phyloP scores from a whole-genome alignment of 2,797 vertebrate genomes.

The Anniella stebbinsi region DNA sequence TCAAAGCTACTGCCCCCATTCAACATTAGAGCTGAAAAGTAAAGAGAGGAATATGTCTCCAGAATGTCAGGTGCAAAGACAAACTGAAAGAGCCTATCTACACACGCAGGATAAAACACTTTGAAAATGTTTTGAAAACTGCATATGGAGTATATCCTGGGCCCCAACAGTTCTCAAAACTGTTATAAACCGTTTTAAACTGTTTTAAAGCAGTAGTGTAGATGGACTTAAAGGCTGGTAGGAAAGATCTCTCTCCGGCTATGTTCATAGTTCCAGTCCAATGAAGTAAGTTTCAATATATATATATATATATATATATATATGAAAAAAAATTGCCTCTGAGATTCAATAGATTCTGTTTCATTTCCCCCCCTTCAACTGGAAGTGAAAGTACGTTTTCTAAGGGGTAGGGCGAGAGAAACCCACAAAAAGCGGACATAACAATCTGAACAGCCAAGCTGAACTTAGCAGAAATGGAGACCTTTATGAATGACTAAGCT shows the following conservation, averaged over 20 bases:
- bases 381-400: slow-evolving; percentile 31
- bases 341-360: slow-evolving; percentile 2
- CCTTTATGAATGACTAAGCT: slow-evolving; percentile 18
- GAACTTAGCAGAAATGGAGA: neutral
- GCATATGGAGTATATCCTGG: no score
- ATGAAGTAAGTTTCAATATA: slow-evolving; percentile 25
- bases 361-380: slow-evolving; percentile 5
- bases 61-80: slow-evolving; percentile 72
- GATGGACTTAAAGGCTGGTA: no score
- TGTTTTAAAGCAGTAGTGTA: no score
- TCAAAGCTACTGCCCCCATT: slow-evolving; percentile 77
- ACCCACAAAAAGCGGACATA: slow-evolving; percentile 23
- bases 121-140: no score
- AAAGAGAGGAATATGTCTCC: slow-evolving; percentile 59
- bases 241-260: neutral
- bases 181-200: no score
- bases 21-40: slow-evolving; percentile 64
- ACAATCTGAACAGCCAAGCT: slow-evolving; percentile 26
- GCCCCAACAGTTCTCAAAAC: no score
- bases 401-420: neutral
- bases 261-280: slow-evolving; percentile 10
- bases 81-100: no score
- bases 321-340: neutral
- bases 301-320: neutral
- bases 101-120: no score